Evolutionary conservation across 2,888 invertebrate genomes (phyloP).

Genomic region (Cheilosia vulpina): DNA sequence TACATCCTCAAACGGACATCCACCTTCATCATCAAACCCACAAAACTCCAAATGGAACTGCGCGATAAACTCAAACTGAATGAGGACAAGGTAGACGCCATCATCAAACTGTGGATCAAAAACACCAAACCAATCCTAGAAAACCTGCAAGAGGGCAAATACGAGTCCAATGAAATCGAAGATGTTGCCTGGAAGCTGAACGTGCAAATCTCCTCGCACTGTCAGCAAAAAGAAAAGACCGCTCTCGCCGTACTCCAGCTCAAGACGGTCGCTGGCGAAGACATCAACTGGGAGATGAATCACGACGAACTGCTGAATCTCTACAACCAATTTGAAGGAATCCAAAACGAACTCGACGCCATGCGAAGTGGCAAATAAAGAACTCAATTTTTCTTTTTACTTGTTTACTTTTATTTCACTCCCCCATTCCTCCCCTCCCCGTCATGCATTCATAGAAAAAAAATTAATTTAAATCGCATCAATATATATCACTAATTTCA

Average conservation of each 20-base stretch:
- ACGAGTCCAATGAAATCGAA: constrained; percentile 84
- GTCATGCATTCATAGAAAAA: constrained; percentile 37
- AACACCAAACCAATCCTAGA: constrained; percentile 85
- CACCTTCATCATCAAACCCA: constrained; percentile 85
- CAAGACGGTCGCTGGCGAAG: constrained; percentile 82
- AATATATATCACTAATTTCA: constrained; percentile 62
- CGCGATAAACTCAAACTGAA: constrained; percentile 84
- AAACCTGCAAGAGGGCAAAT: constrained; percentile 83
- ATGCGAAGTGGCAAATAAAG: constrained; percentile 76
- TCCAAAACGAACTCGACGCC: constrained; percentile 84
- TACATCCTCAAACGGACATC: constrained; percentile 84
- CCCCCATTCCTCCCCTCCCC: constrained; percentile 23
- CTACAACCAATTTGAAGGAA: constrained; percentile 85
- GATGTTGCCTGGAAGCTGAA: constrained; percentile 85
- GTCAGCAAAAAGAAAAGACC: constrained; percentile 83
- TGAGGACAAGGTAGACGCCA: constrained; percentile 85
- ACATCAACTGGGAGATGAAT: constrained; percentile 84
- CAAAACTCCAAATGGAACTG: constrained; percentile 84
- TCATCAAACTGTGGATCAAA: constrained; percentile 85
- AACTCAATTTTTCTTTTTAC: constrained; percentile 18
- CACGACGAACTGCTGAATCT: constrained; percentile 84
- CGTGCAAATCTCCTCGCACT: constrained; percentile 84
- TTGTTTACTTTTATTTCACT: constrained; percentile 46
- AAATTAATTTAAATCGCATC: constrained; percentile 45
- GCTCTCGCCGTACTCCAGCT: constrained; percentile 85